Conservation (phyloP, 2,888 invertebrate genomes). For the Seira sanloemensis region DNA sequence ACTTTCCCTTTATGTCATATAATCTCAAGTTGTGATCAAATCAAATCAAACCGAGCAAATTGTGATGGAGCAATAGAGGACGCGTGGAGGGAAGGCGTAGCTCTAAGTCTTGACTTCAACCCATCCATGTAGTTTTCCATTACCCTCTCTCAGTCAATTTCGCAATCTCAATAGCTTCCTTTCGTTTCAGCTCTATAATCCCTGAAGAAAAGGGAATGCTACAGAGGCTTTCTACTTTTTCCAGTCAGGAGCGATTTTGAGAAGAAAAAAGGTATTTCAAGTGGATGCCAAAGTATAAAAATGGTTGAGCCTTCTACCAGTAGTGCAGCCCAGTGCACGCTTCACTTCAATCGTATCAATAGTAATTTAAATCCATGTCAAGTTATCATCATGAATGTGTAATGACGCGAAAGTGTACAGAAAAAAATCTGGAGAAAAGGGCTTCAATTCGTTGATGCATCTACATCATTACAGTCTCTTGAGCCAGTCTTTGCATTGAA, state of each 20-base stretch:
- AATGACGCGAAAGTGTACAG: constrained; percentile 17
- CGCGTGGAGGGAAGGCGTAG: too few species aligned
- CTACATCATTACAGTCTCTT: too few species aligned
- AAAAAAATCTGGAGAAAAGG: too few species aligned
- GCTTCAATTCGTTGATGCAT: too few species aligned
- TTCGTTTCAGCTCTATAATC: not conserved
- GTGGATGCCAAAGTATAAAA: too few species aligned
- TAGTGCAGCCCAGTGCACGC: too few species aligned
- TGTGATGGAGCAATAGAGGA: constrained; percentile 26
- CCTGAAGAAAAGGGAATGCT: not conserved
- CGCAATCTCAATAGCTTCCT: constrained; percentile 33
- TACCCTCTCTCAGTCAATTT: constrained; percentile 50
- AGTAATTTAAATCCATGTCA: constrained; percentile 54
- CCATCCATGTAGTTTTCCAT: constrained; percentile 29
- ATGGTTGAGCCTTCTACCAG: too few species aligned
- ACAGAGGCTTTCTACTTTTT: too few species aligned
- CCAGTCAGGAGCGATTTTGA: not conserved
- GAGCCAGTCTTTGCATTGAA: too few species aligned
- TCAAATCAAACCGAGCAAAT: constrained; percentile 42
- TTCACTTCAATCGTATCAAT: too few species aligned
- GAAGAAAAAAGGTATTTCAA: not conserved
- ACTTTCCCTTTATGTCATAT: constrained; percentile 47
- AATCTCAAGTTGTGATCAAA: constrained; percentile 53
- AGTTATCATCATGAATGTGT: constrained; percentile 35
- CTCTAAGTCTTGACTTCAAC: too few species aligned